A percentile compares a stretch with the other conserved stretches of the same genome.
Conservation (phyloP, 2,113 vertebrate genomes). For the Psittacula cyanocephala region DNA sequence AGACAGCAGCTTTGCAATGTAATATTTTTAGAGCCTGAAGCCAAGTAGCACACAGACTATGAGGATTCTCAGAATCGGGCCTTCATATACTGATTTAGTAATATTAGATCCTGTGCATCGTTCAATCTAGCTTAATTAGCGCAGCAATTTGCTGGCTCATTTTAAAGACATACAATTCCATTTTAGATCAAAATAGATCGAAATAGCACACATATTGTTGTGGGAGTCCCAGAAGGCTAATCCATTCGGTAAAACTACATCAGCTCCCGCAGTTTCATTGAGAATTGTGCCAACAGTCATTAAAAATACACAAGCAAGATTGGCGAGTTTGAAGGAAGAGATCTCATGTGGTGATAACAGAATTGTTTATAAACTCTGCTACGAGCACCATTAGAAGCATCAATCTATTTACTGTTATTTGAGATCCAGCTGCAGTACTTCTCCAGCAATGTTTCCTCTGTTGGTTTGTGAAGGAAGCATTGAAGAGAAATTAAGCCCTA, state of each 20-base stretch:
- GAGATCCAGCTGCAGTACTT: neutral
- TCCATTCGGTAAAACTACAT: neutral
- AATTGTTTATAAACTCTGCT: neutral
- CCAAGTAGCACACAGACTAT: neutral
- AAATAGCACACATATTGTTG: constrained; percentile 1
- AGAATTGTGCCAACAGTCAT: constrained; percentile 29
- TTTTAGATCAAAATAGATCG: constrained; percentile 19
- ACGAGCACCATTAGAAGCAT: neutral
- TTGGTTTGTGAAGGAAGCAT: neutral
- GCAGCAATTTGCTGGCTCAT: neutral
- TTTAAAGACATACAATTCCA: neutral
- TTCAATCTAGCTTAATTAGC: neutral
- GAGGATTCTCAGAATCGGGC: neutral
- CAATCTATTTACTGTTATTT: neutral
- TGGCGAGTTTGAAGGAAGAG: neutral
- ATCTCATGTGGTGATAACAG: constrained; percentile 1
- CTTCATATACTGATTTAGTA: neutral
- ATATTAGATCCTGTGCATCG: neutral
- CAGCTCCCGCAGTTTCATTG: neutral
- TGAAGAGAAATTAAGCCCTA: neutral
- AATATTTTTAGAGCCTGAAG: neutral
- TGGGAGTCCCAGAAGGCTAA: constrained; percentile 36
- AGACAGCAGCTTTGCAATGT: neutral
- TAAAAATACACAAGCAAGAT: constrained; percentile 16
- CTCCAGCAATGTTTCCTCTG: neutral